A percentile compares a stretch with the other conserved stretches of the same genome.
phyloP scores from a whole-genome alignment of 1,140 invertebrate genomes.

The Nasonia longicornis region DNA sequence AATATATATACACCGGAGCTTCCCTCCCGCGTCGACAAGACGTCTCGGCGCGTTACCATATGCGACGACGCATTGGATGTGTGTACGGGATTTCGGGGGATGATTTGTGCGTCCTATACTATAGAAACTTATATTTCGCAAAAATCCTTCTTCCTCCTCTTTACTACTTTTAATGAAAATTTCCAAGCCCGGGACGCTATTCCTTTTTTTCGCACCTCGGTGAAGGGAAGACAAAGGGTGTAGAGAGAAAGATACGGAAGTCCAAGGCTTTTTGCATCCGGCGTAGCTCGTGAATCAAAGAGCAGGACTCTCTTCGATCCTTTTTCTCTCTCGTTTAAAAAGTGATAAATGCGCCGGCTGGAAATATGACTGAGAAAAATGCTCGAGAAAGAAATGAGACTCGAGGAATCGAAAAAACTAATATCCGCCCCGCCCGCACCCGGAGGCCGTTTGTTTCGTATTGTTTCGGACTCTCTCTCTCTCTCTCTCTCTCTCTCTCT shows the following conservation, averaged over 20 bases:
- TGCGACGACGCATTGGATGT: not conserved
- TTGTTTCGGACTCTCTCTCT: slow-evolving; percentile 59
- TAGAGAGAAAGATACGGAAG: slow-evolving; percentile 35
- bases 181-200: not conserved
- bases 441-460: slow-evolving; percentile 66
- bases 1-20: slow-evolving; percentile 7
- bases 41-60: slow-evolving; percentile 11
- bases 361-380: slow-evolving; percentile 67
- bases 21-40: slow-evolving; percentile 17
- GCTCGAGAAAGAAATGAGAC: slow-evolving; percentile 47
- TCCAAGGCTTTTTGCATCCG: slow-evolving; percentile 56
- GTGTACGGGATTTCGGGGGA: not conserved
- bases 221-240: not conserved
- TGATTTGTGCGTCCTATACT: not conserved
- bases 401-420: slow-evolving; percentile 67
- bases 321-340: slow-evolving; percentile 61
- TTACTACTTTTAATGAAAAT: slow-evolving; percentile 21
- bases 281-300: slow-evolving; percentile 53
- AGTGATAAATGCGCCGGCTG: slow-evolving; percentile 64
- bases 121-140: not conserved
- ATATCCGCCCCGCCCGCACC: slow-evolving; percentile 64
- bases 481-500: slow-evolving; percentile 18
- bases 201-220: not conserved
- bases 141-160: too few relatives aligned
- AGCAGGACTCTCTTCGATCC: slow-evolving; percentile 23